phyloP scores from a whole-genome alignment of 2,888 invertebrate species.

The Nomada flava region DNA sequence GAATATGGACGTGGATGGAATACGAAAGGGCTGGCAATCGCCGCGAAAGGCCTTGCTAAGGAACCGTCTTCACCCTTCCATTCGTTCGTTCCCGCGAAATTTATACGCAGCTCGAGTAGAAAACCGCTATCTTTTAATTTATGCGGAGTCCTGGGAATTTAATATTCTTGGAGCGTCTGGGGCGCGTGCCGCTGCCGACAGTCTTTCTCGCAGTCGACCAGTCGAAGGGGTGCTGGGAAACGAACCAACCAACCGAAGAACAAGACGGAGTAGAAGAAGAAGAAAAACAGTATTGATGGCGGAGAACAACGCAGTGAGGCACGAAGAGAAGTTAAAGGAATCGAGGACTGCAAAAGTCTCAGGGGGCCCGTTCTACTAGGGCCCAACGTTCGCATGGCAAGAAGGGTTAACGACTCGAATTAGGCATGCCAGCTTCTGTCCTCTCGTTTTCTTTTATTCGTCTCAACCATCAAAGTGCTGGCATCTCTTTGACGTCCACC shows the following conservation, averaged over 20 bases:
- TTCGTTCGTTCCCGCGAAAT: constrained; percentile 66
- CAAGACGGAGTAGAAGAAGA: constrained; percentile 1
- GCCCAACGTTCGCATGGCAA: constrained; percentile 76
- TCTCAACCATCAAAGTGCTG: constrained; percentile 22
- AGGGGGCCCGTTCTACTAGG: constrained; percentile 72
- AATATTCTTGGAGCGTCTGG: constrained; percentile 81
- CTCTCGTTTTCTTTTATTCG: constrained; percentile 18
- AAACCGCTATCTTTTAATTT: constrained; percentile 83
- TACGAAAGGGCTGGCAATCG: constrained; percentile 34
- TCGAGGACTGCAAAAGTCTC: constrained; percentile 60
- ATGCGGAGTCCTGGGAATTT: constrained; percentile 82
- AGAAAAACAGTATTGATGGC: neutral
- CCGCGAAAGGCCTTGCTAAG: constrained; percentile 18
- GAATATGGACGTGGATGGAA: constrained; percentile 32
- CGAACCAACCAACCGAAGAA: constrained; percentile 14
- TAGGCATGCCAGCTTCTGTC: constrained; percentile 44
- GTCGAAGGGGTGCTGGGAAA: constrained; percentile 15
- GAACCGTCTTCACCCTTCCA: neutral
- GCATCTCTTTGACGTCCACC: constrained; percentile 41
- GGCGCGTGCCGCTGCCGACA: constrained; percentile 72
- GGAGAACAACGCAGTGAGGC: neutral
- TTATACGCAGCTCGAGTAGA: constrained; percentile 76
- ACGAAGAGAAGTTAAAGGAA: neutral
- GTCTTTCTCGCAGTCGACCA: constrained; percentile 56
- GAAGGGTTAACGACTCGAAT: constrained; percentile 75